Evolutionary conservation across 2,797 vertebrate genomes (phyloP).

Genomic region (Pseudocheirus occidentalis): DNA sequence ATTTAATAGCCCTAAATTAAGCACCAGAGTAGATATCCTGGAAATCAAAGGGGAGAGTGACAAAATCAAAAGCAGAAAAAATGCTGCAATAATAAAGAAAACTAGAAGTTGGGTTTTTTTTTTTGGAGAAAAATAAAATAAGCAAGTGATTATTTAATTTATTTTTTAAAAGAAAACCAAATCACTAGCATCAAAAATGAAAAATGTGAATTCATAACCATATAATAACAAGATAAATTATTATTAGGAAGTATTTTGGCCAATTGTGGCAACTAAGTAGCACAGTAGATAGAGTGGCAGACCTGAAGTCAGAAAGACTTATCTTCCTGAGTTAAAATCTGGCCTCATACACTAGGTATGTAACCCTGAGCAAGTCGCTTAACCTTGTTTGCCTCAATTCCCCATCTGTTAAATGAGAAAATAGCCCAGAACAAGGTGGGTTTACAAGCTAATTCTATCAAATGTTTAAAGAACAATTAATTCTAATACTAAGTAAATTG

Average conservation of each 20-base stretch:
- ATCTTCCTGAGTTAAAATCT: background rate
- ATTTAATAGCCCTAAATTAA: background rate
- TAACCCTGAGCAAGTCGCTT: background rate
- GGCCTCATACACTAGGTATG: background rate
- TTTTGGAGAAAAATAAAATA: background rate
- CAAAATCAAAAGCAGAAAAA: background rate
- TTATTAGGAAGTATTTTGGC: background rate
- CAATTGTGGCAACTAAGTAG: background rate
- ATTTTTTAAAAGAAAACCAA: background rate
- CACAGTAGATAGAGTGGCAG: background rate
- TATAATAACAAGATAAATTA: background rate
- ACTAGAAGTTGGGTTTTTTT: background rate
- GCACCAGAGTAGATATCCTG: background rate
- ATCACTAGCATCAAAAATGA: background rate
- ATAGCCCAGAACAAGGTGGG: background rate
- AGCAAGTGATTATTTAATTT: background rate
- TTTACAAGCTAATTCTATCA: background rate
- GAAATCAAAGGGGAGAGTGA: background rate
- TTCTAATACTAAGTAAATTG: background rate
- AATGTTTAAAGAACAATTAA: background rate
- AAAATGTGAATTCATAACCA: background rate
- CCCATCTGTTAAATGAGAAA: background rate
- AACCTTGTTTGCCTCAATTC: background rate
- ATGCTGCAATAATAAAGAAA: background rate
- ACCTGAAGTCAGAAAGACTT: background rate